A percentile compares a stretch with the other conserved stretches of the same genome.
These are phyloP conservation scores for Choloepus hoffmanni DNA, from an alignment of 2,113 vertebrate genomes.

Conservation along the genomic window DNA sequence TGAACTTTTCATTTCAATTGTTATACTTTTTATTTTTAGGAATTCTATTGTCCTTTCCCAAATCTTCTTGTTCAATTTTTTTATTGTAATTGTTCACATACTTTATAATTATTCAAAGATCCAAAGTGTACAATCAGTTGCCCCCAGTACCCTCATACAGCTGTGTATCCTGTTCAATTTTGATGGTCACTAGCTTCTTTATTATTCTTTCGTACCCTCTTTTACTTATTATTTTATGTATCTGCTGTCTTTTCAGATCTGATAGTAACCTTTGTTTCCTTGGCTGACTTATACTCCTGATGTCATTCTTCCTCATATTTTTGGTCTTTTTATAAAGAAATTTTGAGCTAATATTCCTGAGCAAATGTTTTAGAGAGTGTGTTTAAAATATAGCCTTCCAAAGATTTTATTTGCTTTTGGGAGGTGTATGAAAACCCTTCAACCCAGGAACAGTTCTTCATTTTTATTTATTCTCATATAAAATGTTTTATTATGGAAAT, in stretches of 20 bases:
- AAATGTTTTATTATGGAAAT: background rate
- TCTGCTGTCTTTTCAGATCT: background rate
- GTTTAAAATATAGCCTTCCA: background rate
- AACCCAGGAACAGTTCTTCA: background rate
- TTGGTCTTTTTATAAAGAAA: background rate
- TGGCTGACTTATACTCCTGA: background rate
- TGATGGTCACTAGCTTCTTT: background rate
- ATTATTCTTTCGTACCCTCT: background rate
- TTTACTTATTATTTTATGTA: background rate
- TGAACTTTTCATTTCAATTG: background rate
- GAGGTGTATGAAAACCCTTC: background rate
- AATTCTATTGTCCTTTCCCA: background rate
- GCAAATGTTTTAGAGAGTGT: background rate
- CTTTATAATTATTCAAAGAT: no score
- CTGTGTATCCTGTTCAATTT: background rate
- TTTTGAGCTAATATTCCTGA: background rate
- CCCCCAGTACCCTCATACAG: no score
- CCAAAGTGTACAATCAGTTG: no score
- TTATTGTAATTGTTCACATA: no score
- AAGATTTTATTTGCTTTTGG: background rate
- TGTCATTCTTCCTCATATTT: background rate
- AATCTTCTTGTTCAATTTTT: background rate
- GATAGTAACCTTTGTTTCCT: slow-evolving; percentile 17
- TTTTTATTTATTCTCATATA: background rate
- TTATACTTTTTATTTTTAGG: background rate